A percentile compares a stretch with the other conserved stretches of the same genome.
phyloP scores from a whole-genome alignment of 2,888 invertebrate genomes.

The Orchestes rusci region DNA sequence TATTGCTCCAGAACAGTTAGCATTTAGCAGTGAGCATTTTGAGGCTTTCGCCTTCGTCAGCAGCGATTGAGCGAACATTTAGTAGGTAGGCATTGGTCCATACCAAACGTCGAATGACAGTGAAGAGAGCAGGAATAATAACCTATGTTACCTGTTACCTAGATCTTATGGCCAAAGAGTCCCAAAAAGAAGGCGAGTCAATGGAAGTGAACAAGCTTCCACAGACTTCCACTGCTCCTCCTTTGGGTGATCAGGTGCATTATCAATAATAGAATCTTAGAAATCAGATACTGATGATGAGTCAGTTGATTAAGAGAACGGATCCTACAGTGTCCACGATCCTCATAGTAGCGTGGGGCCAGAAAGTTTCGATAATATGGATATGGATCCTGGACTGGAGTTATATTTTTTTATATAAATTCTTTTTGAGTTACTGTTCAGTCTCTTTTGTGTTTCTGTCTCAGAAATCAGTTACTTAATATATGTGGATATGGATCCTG shows the following conservation, averaged over 20 bases:
- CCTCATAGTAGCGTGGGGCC: background rate
- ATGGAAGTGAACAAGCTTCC: background rate
- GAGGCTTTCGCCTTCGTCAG: constrained; percentile 11
- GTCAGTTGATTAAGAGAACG: background rate
- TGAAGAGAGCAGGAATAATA: constrained; percentile 10
- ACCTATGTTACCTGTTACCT: constrained; percentile 11
- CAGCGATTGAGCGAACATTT: constrained; percentile 11
- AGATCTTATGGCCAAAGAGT: constrained; percentile 4
- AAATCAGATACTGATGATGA: background rate
- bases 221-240: background rate
- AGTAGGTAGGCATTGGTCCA: constrained; percentile 8
- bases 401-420: too few relatives aligned
- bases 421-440: too few relatives aligned
- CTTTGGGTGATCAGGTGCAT: background rate
- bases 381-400: too few relatives aligned
- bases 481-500: too few relatives aligned
- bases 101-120: constrained; percentile 10
- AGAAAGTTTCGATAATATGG: background rate
- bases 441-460: too few relatives aligned
- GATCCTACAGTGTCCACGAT: background rate
- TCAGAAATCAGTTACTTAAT: too few relatives aligned
- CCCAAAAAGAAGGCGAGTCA: background rate
- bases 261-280: background rate
- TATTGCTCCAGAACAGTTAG: constrained; percentile 9
- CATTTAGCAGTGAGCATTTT: constrained; percentile 8